Conservation (phyloP, 2,113 vertebrate genomes). For the Vulpes lagopus region DNA sequence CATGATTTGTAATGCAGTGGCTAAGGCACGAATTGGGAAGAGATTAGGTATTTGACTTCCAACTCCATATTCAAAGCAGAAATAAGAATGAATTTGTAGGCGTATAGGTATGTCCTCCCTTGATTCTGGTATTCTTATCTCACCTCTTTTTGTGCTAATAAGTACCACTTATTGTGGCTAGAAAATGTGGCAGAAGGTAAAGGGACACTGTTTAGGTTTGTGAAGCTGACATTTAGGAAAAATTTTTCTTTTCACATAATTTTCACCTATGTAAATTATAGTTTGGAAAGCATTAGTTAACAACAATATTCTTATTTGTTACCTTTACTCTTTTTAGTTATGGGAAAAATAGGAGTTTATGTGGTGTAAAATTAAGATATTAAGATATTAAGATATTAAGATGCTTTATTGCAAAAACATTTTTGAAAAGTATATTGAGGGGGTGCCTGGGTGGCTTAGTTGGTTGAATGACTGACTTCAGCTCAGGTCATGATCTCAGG, state of each 20-base stretch:
- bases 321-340: constrained; percentile 37
- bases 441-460: no score
- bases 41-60: constrained; percentile 54
- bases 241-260: constrained; percentile 11
- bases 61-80: constrained; percentile 30
- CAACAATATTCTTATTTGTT: constrained; percentile 18
- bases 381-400: constrained; percentile 43
- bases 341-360: background rate
- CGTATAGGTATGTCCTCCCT: constrained; percentile 1
- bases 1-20: constrained; percentile 1
- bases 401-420: constrained; percentile 7
- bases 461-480: no score
- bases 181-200: constrained; percentile 14
- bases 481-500: no score
- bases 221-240: constrained; percentile 12
- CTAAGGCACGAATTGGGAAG: background rate
- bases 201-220: background rate
- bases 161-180: constrained; percentile 26
- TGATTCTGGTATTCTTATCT: constrained; percentile 21
- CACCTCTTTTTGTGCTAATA: constrained; percentile 17
- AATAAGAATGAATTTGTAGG: constrained; percentile 8
- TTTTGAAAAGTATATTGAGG: background rate
- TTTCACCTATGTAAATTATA: constrained; percentile 14
- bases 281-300: constrained; percentile 44
- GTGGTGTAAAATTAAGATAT: background rate